These are phyloP conservation scores for Megathymus violae DNA, from an alignment of 1,140 invertebrate genomes.

Conservation along the genomic window DNA sequence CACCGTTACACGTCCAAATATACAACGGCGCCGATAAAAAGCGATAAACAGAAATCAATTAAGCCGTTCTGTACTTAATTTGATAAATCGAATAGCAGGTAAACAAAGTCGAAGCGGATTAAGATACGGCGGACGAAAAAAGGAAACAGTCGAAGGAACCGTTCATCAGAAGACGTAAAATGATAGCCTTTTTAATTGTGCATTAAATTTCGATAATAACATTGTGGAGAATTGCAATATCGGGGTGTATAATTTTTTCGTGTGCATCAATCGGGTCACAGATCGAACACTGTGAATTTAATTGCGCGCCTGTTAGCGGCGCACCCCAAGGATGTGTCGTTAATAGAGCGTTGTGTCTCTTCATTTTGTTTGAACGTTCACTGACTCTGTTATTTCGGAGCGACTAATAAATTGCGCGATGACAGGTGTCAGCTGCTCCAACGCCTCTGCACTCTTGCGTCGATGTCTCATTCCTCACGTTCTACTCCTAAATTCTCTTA, in stretches of 20 bases:
- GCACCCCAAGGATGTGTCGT: constrained; percentile 66
- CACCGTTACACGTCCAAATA: constrained; percentile 32
- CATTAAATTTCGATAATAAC: constrained; percentile 41
- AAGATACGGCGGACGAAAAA: constrained; percentile 36
- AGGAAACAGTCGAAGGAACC: constrained; percentile 38
- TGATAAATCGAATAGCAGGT: constrained; percentile 38
- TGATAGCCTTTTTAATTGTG: constrained; percentile 41
- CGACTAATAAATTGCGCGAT: constrained; percentile 82
- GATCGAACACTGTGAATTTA: constrained; percentile 62
- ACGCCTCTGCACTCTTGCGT: constrained; percentile 82
- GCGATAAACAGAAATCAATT: constrained; percentile 40
- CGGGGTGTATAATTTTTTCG: constrained; percentile 41
- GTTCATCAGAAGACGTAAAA: constrained; percentile 42
- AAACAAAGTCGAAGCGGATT: constrained; percentile 35
- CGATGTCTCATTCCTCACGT: constrained; percentile 82
- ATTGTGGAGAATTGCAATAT: constrained; percentile 34
- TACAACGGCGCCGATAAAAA: constrained; percentile 31
- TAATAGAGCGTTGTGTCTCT: constrained; percentile 78
- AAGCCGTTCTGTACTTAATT: constrained; percentile 39
- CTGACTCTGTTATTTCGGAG: constrained; percentile 80
- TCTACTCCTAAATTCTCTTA: constrained; percentile 80
- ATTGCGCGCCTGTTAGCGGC: constrained; percentile 61
- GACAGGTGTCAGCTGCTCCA: constrained; percentile 82
- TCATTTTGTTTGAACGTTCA: constrained; percentile 78
- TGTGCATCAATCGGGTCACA: constrained; percentile 36